phyloP scores from a whole-genome alignment of 2,113 vertebrate species.

The Saccopteryx bilineata region DNA sequence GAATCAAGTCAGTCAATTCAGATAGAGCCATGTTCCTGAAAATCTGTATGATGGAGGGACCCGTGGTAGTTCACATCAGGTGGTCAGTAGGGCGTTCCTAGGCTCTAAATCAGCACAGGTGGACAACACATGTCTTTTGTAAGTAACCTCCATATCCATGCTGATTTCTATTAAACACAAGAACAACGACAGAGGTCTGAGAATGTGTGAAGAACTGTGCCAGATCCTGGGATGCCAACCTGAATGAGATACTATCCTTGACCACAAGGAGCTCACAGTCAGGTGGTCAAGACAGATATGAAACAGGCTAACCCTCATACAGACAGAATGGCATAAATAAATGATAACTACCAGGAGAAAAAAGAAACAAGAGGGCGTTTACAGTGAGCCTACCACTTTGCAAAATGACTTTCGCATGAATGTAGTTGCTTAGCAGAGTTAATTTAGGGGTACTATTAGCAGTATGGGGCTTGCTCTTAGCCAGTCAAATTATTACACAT shows the following conservation, averaged over 20 bases:
- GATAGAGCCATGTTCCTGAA: background rate
- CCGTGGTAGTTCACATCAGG: background rate
- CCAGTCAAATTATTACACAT: background rate
- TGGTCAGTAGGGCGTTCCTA: background rate
- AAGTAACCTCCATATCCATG: background rate
- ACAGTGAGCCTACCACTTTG: background rate
- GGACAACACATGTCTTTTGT: background rate
- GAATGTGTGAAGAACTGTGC: background rate
- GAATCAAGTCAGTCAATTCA: background rate
- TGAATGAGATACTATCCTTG: background rate
- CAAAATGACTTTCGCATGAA: background rate
- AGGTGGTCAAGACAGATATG: background rate
- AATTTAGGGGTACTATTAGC: background rate
- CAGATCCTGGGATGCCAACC: background rate
- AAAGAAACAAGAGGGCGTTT: background rate
- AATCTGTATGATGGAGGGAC: background rate
- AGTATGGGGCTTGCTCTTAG: background rate
- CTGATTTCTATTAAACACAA: background rate
- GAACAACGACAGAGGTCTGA: background rate
- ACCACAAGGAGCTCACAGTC: background rate
- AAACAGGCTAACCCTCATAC: background rate
- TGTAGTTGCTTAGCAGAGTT: background rate
- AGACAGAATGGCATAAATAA: background rate
- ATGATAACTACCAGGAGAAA: background rate
- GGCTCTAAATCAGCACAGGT: background rate